phyloP scores from a whole-genome alignment of 2,888 invertebrate genomes.

The Molanna angustata region DNA sequence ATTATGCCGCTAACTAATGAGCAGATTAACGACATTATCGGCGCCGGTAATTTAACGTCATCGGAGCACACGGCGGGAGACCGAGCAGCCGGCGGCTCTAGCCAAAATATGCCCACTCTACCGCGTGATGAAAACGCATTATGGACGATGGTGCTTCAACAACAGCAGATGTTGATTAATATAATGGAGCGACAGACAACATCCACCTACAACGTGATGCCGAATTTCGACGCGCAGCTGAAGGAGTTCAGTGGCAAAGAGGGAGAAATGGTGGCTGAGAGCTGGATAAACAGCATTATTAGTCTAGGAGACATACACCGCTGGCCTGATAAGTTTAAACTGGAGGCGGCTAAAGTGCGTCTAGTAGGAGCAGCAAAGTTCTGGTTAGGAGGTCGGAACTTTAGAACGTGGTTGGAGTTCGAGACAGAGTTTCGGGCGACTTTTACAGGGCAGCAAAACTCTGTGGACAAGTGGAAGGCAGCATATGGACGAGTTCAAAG shows the following conservation, averaged over 20 bases:
- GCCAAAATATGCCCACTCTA: too few relatives aligned
- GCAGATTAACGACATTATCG: too few relatives aligned
- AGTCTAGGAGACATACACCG: not conserved
- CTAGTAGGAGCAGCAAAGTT: not conserved
- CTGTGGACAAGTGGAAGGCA: slow-evolving; percentile 1
- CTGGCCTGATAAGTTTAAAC: not conserved
- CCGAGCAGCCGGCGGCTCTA: too few relatives aligned
- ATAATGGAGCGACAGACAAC: not conserved
- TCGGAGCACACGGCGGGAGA: too few relatives aligned
- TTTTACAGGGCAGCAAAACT: not conserved
- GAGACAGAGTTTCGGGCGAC: not conserved
- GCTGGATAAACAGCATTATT: not conserved
- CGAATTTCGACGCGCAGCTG: not conserved
- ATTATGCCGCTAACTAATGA: too few relatives aligned
- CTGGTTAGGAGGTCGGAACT: not conserved
- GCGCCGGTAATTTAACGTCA: too few relatives aligned
- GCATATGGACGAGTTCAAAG: not conserved
- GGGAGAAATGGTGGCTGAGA: not conserved
- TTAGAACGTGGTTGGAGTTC: not conserved
- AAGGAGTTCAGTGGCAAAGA: not conserved
- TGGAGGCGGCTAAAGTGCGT: not conserved
- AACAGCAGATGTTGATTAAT: not conserved
- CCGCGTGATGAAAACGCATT: too few relatives aligned
- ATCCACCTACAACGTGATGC: not conserved
- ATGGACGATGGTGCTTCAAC: not conserved